Conservation (phyloP, 2,888 invertebrate genomes). For the Terebella lapidaria region DNA sequence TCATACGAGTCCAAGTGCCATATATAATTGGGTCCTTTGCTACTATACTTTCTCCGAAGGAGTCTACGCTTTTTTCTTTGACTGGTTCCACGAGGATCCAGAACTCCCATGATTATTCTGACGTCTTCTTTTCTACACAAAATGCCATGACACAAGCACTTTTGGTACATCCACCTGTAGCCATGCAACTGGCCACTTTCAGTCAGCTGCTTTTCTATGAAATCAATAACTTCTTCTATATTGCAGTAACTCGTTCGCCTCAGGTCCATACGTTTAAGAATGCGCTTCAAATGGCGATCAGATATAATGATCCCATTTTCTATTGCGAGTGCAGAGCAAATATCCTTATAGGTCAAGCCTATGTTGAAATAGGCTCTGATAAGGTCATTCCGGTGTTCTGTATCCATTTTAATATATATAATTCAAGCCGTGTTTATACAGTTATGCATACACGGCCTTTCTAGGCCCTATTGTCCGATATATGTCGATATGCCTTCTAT, state of each 20-base stretch:
- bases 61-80: not conserved
- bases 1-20: conserved; percentile 28
- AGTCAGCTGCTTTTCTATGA: not conserved
- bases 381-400: not conserved
- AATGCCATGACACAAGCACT: not conserved
- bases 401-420: no score
- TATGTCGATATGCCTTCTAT: no score
- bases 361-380: not conserved
- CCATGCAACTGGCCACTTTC: not conserved
- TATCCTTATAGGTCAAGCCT: not conserved
- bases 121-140: not conserved
- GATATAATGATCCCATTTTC: not conserved
- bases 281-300: not conserved
- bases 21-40: conserved; percentile 21
- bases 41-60: conserved; percentile 7
- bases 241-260: not conserved
- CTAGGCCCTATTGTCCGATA: no score
- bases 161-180: not conserved
- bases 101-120: not conserved
- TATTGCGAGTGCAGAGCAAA: not conserved
- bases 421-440: no score
- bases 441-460: no score
- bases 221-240: not conserved
- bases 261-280: not conserved
- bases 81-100: not conserved